Percentiles rank a stretch among this genome's conserved stretches.
These are phyloP conservation scores for Lottia scabra DNA, from an alignment of 2,888 invertebrate species.

Conservation along the genomic window DNA sequence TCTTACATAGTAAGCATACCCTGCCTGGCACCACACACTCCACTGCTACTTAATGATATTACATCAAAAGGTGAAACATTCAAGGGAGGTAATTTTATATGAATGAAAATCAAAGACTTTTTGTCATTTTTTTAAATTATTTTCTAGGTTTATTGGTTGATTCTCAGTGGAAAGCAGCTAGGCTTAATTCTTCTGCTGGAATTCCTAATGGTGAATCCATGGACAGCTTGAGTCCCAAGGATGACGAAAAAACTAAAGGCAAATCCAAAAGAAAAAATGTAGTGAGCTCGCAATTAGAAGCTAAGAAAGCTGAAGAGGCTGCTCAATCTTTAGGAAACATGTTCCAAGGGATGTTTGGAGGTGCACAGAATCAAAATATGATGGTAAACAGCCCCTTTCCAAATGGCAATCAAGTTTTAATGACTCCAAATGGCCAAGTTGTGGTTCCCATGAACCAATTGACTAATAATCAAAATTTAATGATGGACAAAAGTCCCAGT, in stretches of 20 bases:
- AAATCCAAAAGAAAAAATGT: slow-evolving; percentile 41
- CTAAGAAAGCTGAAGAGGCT: slow-evolving; percentile 2
- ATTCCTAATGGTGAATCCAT: not conserved
- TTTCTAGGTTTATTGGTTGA: not conserved
- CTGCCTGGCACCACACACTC: too few species aligned
- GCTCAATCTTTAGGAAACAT: not conserved
- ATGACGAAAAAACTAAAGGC: slow-evolving; percentile 32
- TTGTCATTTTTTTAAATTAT: not conserved
- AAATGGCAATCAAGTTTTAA: slow-evolving; percentile 12
- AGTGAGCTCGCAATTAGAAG: slow-evolving; percentile 42
- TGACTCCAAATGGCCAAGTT: slow-evolving; percentile 18
- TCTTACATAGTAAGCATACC: too few species aligned
- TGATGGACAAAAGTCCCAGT: slow-evolving; percentile 21
- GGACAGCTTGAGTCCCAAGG: not conserved
- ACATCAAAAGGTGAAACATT: too few species aligned
- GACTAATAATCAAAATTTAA: slow-evolving; percentile 9
- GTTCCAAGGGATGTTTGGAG: not conserved
- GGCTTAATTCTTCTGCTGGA: not conserved
- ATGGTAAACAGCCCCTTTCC: slow-evolving; percentile 39
- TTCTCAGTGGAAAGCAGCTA: not conserved
- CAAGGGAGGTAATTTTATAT: too few species aligned
- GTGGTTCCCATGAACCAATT: slow-evolving; percentile 13
- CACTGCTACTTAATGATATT: too few species aligned
- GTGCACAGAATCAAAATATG: slow-evolving; percentile 37
- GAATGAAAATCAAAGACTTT: too few species aligned